These are phyloP conservation scores for Muntiacus reevesi DNA, from an alignment of 2,113 vertebrate species.

Conservation along the genomic window DNA sequence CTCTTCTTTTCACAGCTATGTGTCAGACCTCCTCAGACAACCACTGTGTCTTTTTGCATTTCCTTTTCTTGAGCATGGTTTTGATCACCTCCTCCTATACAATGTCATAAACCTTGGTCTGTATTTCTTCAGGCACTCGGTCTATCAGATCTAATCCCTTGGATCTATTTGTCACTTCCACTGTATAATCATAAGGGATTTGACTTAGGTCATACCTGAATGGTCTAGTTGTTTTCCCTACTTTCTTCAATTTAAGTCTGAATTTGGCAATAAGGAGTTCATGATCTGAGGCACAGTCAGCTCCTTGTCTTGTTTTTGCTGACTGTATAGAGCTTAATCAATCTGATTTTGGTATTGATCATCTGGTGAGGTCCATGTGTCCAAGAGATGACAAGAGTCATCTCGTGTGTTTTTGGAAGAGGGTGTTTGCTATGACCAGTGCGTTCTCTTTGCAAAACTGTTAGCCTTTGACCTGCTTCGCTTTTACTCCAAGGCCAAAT, in stretches of 20 bases:
- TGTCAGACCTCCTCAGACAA: not conserved
- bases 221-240: not conserved
- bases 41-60: not conserved
- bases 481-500: not conserved
- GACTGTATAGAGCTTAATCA: not conserved
- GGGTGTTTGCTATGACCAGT: not conserved
- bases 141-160: not conserved
- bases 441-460: not conserved
- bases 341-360: fast-evolving
- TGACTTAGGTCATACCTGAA: not conserved
- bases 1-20: not conserved
- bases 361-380: not conserved
- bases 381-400: not conserved
- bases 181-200: not conserved
- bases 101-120: not conserved
- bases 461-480: not conserved
- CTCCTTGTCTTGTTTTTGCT: not conserved
- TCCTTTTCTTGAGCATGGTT: not conserved
- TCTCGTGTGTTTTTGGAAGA: not conserved
- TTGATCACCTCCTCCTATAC: not conserved
- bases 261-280: not conserved
- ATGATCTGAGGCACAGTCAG: not conserved
- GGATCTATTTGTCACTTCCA: not conserved
- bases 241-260: not conserved
- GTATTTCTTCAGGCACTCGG: not conserved